A percentile compares a stretch with the other conserved stretches of the same genome.
phyloP scores from a whole-genome alignment of 1,140 invertebrate species.

The Bombyx mori region ASM3026992v2 NC_085129.1:8703501-8704000 shows the following conservation, averaged over 20 bases:
- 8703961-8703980: constrained; percentile 75
- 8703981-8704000: constrained; percentile 81
- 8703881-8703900: too few relatives aligned
- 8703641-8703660: too few relatives aligned
- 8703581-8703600: too few relatives aligned
- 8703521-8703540: too few relatives aligned
- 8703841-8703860: background rate
- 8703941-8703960: constrained; percentile 74
- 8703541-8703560: too few relatives aligned
- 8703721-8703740: constrained; percentile 46
- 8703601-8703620: too few relatives aligned
- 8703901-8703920: background rate
- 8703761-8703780: constrained; percentile 18
- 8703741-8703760: constrained; percentile 26
- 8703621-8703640: too few relatives aligned
- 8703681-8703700: constrained; percentile 46
- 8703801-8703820: constrained; percentile 44
- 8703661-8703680: too few relatives aligned
- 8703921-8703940: background rate
- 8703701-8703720: constrained; percentile 24
- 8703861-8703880: background rate
- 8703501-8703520: too few relatives aligned
- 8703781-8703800: constrained; percentile 28
- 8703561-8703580: too few relatives aligned
- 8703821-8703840: constrained; percentile 41